Conservation (phyloP, 2,797 vertebrate species). For the Bradypodion ventrale region DNA sequence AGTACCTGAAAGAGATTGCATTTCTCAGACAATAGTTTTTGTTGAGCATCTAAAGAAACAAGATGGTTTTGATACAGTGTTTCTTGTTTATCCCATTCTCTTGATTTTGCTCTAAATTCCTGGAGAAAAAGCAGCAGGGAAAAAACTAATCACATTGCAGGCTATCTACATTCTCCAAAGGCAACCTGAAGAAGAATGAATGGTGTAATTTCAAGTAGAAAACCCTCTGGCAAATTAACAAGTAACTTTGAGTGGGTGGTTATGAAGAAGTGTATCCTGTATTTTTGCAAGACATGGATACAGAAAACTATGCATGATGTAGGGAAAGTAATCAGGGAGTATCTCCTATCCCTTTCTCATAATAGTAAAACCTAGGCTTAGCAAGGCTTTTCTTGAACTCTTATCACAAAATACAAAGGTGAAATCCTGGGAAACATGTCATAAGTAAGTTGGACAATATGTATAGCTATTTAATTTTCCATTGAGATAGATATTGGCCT, state of each 20-base stretch:
- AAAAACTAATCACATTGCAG: not conserved
- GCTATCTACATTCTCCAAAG: not conserved
- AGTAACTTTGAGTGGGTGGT: not conserved
- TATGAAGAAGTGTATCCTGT: not conserved
- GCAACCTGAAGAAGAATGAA: conserved; percentile 9
- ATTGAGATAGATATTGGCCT: too few relatives aligned
- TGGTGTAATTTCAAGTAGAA: not conserved
- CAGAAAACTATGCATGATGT: too few relatives aligned
- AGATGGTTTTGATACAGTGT: conserved; percentile 68
- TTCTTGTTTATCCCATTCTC: conserved; percentile 75
- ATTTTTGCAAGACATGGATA: too few relatives aligned
- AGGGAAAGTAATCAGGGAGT: too few relatives aligned
- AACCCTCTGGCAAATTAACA: not conserved
- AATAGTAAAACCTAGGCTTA: too few relatives aligned
- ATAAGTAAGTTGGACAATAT: not conserved
- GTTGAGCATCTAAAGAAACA: conserved; percentile 68
- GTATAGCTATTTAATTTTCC: not conserved
- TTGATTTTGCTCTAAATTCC: conserved; percentile 76
- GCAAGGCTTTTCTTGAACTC: too few relatives aligned
- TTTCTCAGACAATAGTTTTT: conserved; percentile 71
- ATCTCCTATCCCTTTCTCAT: too few relatives aligned
- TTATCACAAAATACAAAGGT: not conserved
- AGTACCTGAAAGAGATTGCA: conserved; percentile 78
- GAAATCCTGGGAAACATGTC: not conserved
- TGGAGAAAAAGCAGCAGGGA: conserved; percentile 43